phyloP scores from a whole-genome alignment of 2,797 vertebrate genomes.

The Hybognathus amarus region DNA sequence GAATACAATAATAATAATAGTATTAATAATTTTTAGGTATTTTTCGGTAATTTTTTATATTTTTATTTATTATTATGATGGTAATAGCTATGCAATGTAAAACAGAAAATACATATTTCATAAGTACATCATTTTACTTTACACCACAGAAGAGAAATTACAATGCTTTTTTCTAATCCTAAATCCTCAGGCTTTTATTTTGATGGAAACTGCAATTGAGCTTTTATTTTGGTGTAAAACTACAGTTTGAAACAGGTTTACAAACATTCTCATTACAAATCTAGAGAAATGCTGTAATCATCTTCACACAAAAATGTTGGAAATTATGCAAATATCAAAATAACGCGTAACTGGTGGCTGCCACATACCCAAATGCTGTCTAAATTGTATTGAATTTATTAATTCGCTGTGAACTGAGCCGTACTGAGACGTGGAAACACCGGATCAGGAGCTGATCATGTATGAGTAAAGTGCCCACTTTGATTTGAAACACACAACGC shows the following conservation, averaged over 20 bases:
- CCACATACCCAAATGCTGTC: background rate
- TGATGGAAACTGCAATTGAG: background rate
- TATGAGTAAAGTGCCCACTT: background rate
- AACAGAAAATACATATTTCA: too few species aligned
- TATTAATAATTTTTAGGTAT: too few species aligned
- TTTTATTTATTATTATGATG: too few species aligned
- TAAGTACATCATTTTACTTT: too few species aligned
- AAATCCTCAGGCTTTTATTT: background rate
- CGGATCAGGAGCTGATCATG: background rate
- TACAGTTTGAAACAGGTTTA: background rate
- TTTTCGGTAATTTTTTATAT: too few species aligned
- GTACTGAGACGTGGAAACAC: background rate
- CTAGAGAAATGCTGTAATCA: background rate
- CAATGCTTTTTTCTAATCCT: too few species aligned
- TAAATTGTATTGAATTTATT: background rate
- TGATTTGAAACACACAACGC: accelerated
- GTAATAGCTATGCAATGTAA: too few species aligned
- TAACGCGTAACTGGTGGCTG: background rate
- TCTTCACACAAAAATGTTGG: too few species aligned
- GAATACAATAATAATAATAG: too few species aligned
- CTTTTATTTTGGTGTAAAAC: background rate
- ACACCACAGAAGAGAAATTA: too few species aligned
- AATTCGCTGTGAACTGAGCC: background rate
- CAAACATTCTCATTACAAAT: background rate
- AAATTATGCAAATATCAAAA: background rate